phyloP scores from a whole-genome alignment of 2,888 invertebrate genomes.

The Chrysotoxum bicinctum region DNA sequence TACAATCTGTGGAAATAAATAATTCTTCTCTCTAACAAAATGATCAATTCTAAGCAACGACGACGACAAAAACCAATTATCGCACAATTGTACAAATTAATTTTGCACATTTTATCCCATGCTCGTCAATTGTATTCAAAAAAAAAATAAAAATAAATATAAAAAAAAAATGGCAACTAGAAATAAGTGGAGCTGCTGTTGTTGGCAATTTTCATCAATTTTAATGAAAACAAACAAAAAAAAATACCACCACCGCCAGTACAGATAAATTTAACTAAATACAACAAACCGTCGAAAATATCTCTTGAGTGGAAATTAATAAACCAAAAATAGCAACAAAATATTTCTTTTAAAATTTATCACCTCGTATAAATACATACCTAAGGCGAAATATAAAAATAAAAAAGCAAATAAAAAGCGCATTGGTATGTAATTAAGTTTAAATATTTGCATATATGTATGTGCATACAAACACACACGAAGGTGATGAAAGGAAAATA shows the following conservation, averaged over 20 bases:
- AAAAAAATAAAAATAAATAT: not conserved
- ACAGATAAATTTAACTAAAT: not conserved
- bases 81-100: constrained; percentile 45
- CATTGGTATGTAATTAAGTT: constrained; percentile 41
- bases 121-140: constrained; percentile 38
- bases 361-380: constrained; percentile 32
- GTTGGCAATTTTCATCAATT: constrained; percentile 32
- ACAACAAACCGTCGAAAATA: constrained; percentile 5
- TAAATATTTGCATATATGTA: constrained; percentile 40
- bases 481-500: constrained; percentile 28
- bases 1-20: constrained; percentile 31
- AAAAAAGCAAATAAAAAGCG: constrained; percentile 26
- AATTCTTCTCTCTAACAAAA: constrained; percentile 9
- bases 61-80: constrained; percentile 48
- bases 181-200: not conserved
- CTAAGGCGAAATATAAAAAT: constrained; percentile 21
- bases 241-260: not conserved
- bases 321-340: constrained; percentile 36
- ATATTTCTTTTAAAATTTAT: constrained; percentile 48
- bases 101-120: constrained; percentile 42
- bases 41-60: constrained; percentile 19
- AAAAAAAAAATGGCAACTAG: constrained; percentile 6
- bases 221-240: not conserved
- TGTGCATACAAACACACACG: not conserved
- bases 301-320: constrained; percentile 35